These are phyloP conservation scores for Chamaetylas fuelleborni DNA, from an alignment of 2,113 vertebrate species.

Conservation along the genomic window DNA sequence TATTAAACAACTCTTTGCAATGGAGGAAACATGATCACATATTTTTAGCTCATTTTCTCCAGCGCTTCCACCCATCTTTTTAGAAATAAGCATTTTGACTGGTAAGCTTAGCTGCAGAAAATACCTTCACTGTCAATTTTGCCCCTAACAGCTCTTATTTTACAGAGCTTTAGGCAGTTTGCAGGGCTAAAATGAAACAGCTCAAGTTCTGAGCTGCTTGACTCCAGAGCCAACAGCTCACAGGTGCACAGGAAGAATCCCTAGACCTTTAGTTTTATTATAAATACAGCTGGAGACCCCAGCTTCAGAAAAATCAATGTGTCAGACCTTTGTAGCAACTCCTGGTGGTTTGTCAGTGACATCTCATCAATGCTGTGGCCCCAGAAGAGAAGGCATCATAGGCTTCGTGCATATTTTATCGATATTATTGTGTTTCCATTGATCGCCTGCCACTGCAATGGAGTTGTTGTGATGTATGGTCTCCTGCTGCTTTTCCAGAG, in stretches of 20 bases:
- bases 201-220: neutral
- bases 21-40: neutral
- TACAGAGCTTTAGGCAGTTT: neutral
- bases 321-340: neutral
- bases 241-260: neutral
- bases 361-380: neutral
- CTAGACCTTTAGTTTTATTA: neutral
- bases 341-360: neutral
- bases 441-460: neutral
- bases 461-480: neutral
- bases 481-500: neutral
- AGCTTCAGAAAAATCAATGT: neutral
- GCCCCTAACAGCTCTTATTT: neutral
- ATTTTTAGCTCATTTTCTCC: neutral
- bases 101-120: neutral
- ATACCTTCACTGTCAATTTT: neutral
- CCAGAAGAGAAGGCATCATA: neutral
- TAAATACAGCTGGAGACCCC: neutral
- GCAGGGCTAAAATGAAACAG: neutral
- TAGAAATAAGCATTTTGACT: neutral
- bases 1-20: neutral
- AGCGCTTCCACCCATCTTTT: neutral
- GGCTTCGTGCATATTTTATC: neutral
- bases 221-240: neutral
- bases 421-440: neutral